Conservation (phyloP, 2,888 invertebrate species). For the Julus scandinavius region DNA sequence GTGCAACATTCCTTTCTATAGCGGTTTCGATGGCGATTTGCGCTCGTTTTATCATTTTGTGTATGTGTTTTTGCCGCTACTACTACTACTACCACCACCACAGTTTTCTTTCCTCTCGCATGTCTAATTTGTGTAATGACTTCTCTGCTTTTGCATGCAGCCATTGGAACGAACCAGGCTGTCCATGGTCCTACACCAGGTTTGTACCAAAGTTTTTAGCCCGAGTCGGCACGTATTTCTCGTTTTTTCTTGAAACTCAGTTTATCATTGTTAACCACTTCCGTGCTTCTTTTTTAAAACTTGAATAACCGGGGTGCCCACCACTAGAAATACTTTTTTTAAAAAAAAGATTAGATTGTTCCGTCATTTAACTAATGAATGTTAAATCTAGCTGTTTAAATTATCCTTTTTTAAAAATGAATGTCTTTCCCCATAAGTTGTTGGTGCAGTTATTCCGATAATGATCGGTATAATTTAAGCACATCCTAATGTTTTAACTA, state of each 20-base stretch:
- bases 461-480: too few relatives aligned
- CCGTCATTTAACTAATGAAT: too few relatives aligned
- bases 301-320: neutral
- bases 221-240: neutral
- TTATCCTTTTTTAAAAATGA: too few relatives aligned
- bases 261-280: neutral
- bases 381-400: too few relatives aligned
- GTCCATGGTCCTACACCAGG: conserved; percentile 50
- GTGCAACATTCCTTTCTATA: too few relatives aligned
- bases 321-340: neutral
- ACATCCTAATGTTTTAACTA: too few relatives aligned
- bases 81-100: neutral
- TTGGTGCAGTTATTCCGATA: too few relatives aligned
- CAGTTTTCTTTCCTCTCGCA: conserved; percentile 32
- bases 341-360: too few relatives aligned
- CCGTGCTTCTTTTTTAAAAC: neutral
- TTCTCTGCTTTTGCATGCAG: conserved; percentile 56
- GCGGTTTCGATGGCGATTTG: neutral
- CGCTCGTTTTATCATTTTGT: conserved; percentile 19
- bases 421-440: too few relatives aligned
- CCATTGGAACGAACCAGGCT: conserved; percentile 51
- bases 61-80: conserved; percentile 11
- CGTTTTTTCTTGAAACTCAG: neutral
- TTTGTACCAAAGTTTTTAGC: conserved; percentile 52
- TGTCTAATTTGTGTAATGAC: conserved; percentile 44